Evolutionary conservation across 1,140 invertebrate species (phyloP).

Genomic region (Drosophila pectinifera): DNA sequence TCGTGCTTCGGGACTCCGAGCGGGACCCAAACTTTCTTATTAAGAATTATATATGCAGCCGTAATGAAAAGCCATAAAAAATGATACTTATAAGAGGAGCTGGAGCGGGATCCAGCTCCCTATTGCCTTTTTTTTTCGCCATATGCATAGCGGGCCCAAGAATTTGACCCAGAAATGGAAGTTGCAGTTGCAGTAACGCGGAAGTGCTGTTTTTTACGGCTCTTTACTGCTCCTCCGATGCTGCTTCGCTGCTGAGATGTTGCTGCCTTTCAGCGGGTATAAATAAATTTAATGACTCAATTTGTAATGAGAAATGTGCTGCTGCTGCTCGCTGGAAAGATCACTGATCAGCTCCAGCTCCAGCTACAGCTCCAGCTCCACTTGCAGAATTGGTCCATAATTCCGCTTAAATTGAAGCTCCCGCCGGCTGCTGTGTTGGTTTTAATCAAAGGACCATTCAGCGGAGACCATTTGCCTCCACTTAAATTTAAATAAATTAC

Average conservation of each 20-base stretch:
- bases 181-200: constrained; percentile 65
- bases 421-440: constrained; percentile 44
- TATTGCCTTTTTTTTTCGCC: constrained; percentile 30
- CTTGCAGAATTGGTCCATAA: constrained; percentile 62
- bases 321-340: constrained; percentile 32
- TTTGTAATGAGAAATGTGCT: constrained; percentile 82
- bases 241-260: constrained; percentile 16
- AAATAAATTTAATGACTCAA: constrained; percentile 84
- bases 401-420: constrained; percentile 66
- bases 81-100: constrained; percentile 69
- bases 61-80: constrained; percentile 81
- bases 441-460: constrained; percentile 69
- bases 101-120: constrained; percentile 17
- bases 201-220: constrained; percentile 64
- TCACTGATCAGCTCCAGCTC: constrained; percentile 45
- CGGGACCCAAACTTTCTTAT: constrained; percentile 65
- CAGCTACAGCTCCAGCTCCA: too few relatives aligned
- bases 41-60: constrained; percentile 75
- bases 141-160: constrained; percentile 21
- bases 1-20: constrained; percentile 12
- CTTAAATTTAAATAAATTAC: constrained; percentile 73
- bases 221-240: constrained; percentile 35
- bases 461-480: constrained; percentile 34
- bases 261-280: constrained; percentile 74
- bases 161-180: constrained; percentile 79